These are phyloP conservation scores for Cydia pomonella DNA, from an alignment of 1,140 invertebrate genomes.

Conservation along the genomic window DNA sequence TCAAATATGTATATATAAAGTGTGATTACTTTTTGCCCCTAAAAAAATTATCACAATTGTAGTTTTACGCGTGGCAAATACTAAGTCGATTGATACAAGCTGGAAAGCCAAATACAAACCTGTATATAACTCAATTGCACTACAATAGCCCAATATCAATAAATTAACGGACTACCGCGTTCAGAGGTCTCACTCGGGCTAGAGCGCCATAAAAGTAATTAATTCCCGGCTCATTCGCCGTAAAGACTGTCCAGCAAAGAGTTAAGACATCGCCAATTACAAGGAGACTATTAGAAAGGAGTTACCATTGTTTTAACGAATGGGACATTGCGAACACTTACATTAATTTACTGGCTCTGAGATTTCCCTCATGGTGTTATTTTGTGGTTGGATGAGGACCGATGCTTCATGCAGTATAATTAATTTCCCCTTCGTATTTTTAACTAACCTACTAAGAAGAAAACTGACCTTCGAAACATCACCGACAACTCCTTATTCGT, in stretches of 20 bases:
- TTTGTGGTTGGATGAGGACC: too few species aligned
- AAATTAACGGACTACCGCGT: background rate
- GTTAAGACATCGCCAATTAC: conserved; percentile 11
- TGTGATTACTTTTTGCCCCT: too few species aligned
- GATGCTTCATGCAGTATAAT: too few species aligned
- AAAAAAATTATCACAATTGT: too few species aligned
- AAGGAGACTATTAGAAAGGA: conserved; percentile 8
- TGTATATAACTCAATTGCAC: background rate
- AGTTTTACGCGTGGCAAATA: too few species aligned
- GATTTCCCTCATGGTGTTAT: too few species aligned
- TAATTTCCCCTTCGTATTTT: too few species aligned
- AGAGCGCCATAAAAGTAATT: conserved; percentile 27
- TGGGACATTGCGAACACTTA: background rate
- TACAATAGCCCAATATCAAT: background rate
- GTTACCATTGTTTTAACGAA: background rate
- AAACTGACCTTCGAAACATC: background rate
- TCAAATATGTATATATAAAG: too few species aligned
- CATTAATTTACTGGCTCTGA: too few species aligned
- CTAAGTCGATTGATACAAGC: background rate
- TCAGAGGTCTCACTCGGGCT: conserved; percentile 12
- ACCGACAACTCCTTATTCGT: too few species aligned
- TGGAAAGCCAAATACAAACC: background rate
- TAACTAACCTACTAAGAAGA: too few species aligned
- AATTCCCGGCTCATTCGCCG: background rate
- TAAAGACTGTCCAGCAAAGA: conserved; percentile 1